These are phyloP conservation scores for Hyperoodon ampullatus DNA, from an alignment of 2,113 vertebrate genomes.

Conservation along the genomic window DNA sequence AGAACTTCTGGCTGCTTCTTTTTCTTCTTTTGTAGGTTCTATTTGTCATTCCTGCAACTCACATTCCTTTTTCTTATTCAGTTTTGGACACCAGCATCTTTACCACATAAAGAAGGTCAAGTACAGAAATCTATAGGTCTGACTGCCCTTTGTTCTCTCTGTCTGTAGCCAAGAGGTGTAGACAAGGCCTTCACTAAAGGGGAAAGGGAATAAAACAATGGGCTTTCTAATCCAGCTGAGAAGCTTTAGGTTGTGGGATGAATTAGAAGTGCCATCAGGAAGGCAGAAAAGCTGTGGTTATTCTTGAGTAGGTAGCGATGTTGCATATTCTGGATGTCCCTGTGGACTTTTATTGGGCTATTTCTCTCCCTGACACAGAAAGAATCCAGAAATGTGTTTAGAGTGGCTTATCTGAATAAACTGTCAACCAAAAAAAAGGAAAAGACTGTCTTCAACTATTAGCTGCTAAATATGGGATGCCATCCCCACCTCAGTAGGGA, in stretches of 20 bases:
- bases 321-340: neutral
- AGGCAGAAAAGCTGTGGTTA: neutral
- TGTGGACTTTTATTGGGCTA: neutral
- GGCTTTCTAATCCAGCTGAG: neutral
- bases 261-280: neutral
- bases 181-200: neutral
- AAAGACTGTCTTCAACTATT: conserved; percentile 3
- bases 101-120: conserved; percentile 21
- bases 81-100: neutral
- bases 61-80: neutral
- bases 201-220: neutral
- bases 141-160: neutral
- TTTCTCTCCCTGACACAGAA: neutral
- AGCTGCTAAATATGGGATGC: neutral
- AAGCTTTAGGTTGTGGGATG: conserved; percentile 32
- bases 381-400: neutral
- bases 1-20: conserved; percentile 1
- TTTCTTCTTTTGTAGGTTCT: conserved; percentile 32
- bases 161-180: neutral
- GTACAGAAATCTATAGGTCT: conserved; percentile 52
- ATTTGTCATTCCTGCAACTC: conserved; percentile 13
- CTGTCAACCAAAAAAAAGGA: conserved; percentile 28
- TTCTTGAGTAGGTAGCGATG: neutral
- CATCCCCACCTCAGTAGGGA: neutral
- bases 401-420: conserved; percentile 36